These are phyloP conservation scores for Drosophila aldrichi DNA, from an alignment of 2,888 invertebrate species.

Conservation along the genomic window DNA sequence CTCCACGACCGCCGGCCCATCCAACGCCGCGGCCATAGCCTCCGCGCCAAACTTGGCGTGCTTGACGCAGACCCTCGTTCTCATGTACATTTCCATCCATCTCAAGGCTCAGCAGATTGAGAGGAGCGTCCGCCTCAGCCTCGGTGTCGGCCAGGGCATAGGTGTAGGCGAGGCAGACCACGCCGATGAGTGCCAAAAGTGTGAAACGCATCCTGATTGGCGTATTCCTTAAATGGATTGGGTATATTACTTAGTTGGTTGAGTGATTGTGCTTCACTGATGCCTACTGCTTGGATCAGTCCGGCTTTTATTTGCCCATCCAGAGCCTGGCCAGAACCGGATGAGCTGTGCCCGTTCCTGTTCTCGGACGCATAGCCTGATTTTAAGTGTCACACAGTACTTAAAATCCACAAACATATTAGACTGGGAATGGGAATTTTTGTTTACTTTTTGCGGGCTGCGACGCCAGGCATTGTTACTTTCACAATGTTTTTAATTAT, in stretches of 20 bases:
- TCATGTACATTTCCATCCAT: conserved; percentile 49
- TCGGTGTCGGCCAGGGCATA: conserved; percentile 14
- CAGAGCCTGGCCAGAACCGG: conserved; percentile 25
- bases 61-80: conserved; percentile 62
- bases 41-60: conserved; percentile 31
- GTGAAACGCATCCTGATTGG: conserved; percentile 55
- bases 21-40: conserved; percentile 16
- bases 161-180: conserved; percentile 51
- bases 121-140: conserved; percentile 7
- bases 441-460: not conserved
- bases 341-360: conserved; percentile 36
- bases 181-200: conserved; percentile 51
- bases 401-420: conserved; percentile 22
- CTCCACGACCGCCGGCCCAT: not conserved
- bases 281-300: conserved; percentile 9
- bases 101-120: conserved; percentile 48
- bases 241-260: conserved; percentile 4
- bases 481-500: conserved; percentile 21
- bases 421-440: conserved; percentile 25
- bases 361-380: conserved; percentile 34
- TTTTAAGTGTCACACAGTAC: conserved; percentile 15
- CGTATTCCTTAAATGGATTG: not conserved
- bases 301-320: conserved; percentile 37
- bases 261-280: conserved; percentile 36
- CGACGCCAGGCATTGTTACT: conserved; percentile 41